Conservation (phyloP, 1,140 invertebrate species). For the Aphis craccivora region DNA sequence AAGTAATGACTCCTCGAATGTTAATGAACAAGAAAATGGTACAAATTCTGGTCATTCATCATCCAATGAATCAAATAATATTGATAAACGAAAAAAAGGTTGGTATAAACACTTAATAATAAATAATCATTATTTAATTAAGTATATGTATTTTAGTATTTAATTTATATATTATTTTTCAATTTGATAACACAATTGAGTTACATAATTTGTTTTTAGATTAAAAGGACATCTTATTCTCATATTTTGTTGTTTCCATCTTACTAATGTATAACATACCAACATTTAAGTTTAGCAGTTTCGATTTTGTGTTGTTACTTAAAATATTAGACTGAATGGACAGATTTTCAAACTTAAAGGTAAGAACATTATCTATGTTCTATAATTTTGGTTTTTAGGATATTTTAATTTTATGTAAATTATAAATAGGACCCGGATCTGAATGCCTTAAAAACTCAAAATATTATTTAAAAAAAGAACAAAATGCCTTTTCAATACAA, state of each 20-base stretch:
- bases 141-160: neutral
- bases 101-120: neutral
- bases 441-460: too few species aligned
- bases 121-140: neutral
- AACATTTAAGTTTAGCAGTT: neutral
- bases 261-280: neutral
- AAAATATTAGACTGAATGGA: too few species aligned
- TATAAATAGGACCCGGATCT: too few species aligned
- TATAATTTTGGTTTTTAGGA: too few species aligned
- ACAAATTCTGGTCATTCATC: slow-evolving; percentile 55
- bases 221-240: neutral
- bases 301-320: neutral
- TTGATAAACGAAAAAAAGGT: slow-evolving; percentile 55
- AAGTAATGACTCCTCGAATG: neutral
- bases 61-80: slow-evolving; percentile 54
- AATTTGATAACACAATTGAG: neutral
- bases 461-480: too few species aligned
- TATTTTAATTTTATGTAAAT: too few species aligned
- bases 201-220: too few species aligned
- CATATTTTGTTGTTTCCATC: neutral
- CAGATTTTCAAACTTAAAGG: too few species aligned
- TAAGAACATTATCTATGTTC: too few species aligned
- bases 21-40: slow-evolving; percentile 48
- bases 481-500: too few species aligned
- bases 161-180: neutral